These are phyloP conservation scores for Macquaria ambigua DNA, from an alignment of 2,113 vertebrate species.

Conservation along the genomic window DNA sequence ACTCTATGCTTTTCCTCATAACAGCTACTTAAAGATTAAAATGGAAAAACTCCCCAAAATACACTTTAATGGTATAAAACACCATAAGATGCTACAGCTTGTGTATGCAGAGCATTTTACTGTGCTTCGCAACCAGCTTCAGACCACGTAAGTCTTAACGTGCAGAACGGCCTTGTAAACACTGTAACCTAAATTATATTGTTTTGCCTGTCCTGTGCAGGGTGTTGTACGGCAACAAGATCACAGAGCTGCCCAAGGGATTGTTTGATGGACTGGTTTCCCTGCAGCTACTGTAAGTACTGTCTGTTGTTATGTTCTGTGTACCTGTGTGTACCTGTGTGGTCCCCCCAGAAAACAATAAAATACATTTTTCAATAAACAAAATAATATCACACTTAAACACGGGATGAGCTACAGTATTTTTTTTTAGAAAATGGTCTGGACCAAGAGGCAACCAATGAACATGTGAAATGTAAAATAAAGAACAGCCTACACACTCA, in stretches of 20 bases:
- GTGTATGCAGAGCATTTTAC: background rate
- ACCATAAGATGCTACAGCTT: background rate
- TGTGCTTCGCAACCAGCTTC: background rate
- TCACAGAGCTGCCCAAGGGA: conserved; percentile 96
- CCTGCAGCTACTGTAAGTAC: conserved; percentile 97
- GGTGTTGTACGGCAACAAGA: conserved; percentile 99
- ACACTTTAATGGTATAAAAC: background rate
- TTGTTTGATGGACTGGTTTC: conserved; percentile 97
- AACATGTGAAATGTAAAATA: background rate
- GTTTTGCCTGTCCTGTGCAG: conserved; percentile 80
- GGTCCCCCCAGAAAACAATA: conserved; percentile 3
- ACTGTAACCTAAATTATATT: conserved; percentile 30
- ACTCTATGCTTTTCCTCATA: background rate
- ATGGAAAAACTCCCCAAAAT: background rate
- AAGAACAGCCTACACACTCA: background rate
- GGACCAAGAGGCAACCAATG: background rate
- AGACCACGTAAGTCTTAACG: background rate
- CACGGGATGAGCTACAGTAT: background rate
- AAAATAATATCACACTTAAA: background rate
- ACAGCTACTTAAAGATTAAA: background rate
- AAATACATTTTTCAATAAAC: conserved; percentile 20
- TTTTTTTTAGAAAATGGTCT: background rate
- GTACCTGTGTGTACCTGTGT: background rate
- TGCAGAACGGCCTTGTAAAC: conserved; percentile 2
- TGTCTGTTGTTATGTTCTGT: conserved; percentile 26